Conservation (phyloP, 2,797 vertebrate species). For the Sebastes vulpes region DNA sequence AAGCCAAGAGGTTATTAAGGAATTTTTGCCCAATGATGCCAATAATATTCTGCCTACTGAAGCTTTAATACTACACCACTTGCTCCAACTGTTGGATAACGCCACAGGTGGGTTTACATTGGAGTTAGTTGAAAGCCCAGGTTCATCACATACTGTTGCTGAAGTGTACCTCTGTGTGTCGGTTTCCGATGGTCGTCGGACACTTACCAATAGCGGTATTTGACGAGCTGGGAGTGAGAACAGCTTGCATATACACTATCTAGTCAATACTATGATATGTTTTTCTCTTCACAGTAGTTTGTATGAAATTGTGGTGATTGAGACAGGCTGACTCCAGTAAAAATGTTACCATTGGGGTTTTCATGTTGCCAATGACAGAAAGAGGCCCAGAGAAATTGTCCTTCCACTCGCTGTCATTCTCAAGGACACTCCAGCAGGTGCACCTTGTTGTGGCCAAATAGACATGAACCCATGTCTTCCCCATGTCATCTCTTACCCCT, state of each 20-base stretch:
- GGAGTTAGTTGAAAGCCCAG: too few relatives aligned
- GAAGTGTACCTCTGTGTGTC: too few relatives aligned
- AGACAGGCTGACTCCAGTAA: background rate
- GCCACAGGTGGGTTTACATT: too few relatives aligned
- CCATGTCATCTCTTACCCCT: slow-evolving; percentile 12
- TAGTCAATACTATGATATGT: background rate
- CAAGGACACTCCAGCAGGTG: slow-evolving; percentile 9
- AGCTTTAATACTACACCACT: too few relatives aligned
- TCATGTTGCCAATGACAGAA: background rate
- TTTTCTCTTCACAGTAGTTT: background rate
- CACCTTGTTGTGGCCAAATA: background rate
- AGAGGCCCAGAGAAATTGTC: background rate
- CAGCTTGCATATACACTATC: background rate
- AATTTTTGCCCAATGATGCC: too few relatives aligned
- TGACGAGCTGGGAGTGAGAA: too few relatives aligned
- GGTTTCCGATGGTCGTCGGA: too few relatives aligned
- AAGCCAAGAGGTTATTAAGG: too few relatives aligned
- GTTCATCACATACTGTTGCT: too few relatives aligned
- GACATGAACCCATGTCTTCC: background rate
- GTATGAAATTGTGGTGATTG: background rate
- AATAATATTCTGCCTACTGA: too few relatives aligned
- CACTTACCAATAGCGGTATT: too few relatives aligned
- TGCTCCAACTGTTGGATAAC: too few relatives aligned
- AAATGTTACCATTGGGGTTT: slow-evolving; percentile 2
- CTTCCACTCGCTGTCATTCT: background rate